A percentile compares a stretch with the other conserved stretches of the same genome.
Evolutionary conservation across 2,797 vertebrate species (phyloP).

Genomic region (Cichlasoma orientale): DNA sequence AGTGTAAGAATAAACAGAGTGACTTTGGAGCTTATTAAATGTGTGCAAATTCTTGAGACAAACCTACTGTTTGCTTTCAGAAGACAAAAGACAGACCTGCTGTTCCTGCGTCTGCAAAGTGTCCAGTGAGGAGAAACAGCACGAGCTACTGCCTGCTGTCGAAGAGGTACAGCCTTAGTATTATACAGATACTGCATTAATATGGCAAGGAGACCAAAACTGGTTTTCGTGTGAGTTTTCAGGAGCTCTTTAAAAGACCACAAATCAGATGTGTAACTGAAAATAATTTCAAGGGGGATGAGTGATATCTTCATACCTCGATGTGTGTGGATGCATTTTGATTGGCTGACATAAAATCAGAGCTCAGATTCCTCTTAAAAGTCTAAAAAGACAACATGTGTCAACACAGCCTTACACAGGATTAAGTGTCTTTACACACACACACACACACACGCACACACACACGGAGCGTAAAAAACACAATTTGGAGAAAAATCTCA

Average conservation of each 20-base stretch:
- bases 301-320: not conserved
- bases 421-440: not conserved
- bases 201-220: not conserved
- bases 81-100: conserved; percentile 1
- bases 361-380: not conserved
- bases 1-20: too few relatives aligned
- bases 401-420: not conserved
- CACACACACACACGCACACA: too few relatives aligned
- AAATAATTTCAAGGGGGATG: not conserved
- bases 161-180: conserved; percentile 49
- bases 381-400: not conserved
- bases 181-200: not conserved
- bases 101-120: conserved; percentile 23
- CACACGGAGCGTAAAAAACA: too few relatives aligned
- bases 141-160: conserved; percentile 36
- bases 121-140: conserved; percentile 15
- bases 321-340: not conserved
- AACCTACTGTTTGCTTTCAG: conserved; percentile 54
- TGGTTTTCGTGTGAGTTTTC: too few relatives aligned
- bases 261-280: not conserved
- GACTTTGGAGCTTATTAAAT: not conserved
- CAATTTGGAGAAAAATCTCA: accelerated
- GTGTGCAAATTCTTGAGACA: not conserved
- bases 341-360: not conserved
- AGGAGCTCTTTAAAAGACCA: not conserved